Percentiles rank a stretch among this genome's conserved stretches.
Evolutionary conservation across 2,888 invertebrate species (phyloP).

Genomic region (Quadriops clusia): DNA sequence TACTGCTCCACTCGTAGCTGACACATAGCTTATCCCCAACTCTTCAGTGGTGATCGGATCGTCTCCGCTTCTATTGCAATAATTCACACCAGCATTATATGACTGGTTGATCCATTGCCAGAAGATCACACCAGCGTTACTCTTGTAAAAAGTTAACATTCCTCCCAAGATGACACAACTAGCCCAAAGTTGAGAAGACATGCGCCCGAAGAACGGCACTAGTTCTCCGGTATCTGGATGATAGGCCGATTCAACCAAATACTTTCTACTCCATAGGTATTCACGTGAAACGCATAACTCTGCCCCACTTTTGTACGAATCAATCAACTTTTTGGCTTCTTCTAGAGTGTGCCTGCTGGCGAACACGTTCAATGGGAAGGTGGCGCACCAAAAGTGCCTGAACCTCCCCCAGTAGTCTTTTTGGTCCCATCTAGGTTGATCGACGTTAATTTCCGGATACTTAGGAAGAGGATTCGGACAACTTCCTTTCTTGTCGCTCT

Average conservation of each 20-base stretch:
- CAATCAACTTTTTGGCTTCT: constrained; percentile 2
- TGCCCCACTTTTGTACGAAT: not conserved
- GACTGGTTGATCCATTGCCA: constrained; percentile 8
- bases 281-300: constrained; percentile 5
- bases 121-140: constrained; percentile 6
- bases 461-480: too few relatives aligned
- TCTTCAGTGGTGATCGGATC: constrained; percentile 5
- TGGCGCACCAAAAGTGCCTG: constrained; percentile 5
- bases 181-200: constrained; percentile 2
- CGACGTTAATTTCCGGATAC: constrained; percentile 1
- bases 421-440: constrained; percentile 6
- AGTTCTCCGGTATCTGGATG: constrained; percentile 7
- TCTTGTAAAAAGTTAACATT: constrained; percentile 6
- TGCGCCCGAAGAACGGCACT: constrained; percentile 3
- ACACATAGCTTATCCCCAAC: constrained; percentile 1
- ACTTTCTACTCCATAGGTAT: constrained; percentile 8
- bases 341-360: not conserved
- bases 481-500: too few relatives aligned
- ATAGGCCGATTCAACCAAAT: constrained; percentile 4
- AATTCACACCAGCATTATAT: constrained; percentile 4
- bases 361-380: constrained; percentile 3
- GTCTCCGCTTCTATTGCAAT: constrained; percentile 1
- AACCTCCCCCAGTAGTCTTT: constrained; percentile 6
- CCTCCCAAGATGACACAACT: constrained; percentile 7
- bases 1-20: constrained; percentile 5